Evolutionary conservation across 2,797 vertebrate species (phyloP).

Genomic region (Enteromius trimaculatus): DNA sequence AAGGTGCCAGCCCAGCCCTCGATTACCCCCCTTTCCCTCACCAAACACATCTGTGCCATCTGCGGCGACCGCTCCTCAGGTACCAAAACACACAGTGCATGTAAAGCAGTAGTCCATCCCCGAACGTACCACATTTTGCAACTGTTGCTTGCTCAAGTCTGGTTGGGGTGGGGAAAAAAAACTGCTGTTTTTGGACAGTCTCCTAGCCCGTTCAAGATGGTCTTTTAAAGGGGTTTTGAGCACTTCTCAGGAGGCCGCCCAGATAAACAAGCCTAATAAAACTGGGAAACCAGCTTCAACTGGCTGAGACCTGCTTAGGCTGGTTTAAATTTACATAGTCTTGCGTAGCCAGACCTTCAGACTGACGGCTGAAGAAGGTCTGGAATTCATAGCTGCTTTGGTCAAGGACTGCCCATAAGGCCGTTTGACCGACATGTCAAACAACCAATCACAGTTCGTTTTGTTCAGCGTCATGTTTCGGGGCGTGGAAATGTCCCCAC

Average conservation of each 20-base stretch:
- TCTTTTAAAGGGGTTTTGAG: background rate
- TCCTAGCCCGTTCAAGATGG: background rate
- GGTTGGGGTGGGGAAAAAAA: background rate
- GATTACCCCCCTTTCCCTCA: constrained; percentile 87
- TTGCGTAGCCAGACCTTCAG: too few species aligned
- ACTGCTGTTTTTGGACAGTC: too few species aligned
- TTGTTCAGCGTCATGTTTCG: too few species aligned
- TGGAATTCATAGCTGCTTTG: too few species aligned
- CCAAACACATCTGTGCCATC: constrained; percentile 99
- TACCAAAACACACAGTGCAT: constrained; percentile 60
- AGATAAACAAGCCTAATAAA: background rate
- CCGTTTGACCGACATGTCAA: too few species aligned
- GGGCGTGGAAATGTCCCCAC: too few species aligned
- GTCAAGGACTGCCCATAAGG: too few species aligned
- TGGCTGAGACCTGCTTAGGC: background rate
- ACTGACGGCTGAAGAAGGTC: too few species aligned
- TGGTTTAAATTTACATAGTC: background rate
- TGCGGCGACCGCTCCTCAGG: constrained; percentile 98
- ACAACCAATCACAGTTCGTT: too few species aligned
- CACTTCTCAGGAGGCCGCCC: background rate
- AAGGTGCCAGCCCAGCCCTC: constrained; percentile 94
- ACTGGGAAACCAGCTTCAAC: background rate
- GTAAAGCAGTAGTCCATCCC: background rate
- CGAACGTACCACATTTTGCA: background rate
- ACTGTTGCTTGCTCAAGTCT: background rate